Evolutionary conservation across 2,888 invertebrate species (phyloP).

Genomic region (Selenia dentaria): DNA sequence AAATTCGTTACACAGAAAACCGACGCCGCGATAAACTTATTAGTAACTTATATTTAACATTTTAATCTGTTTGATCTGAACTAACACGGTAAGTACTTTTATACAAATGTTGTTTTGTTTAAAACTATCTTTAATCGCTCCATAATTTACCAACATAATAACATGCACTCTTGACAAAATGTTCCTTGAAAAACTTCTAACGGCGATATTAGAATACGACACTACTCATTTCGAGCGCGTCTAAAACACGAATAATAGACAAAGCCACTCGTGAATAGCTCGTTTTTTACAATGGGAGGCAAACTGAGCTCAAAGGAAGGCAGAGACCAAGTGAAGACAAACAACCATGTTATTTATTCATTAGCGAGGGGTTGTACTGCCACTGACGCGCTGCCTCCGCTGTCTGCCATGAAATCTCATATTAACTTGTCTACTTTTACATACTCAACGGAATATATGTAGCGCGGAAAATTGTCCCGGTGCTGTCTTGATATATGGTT

Average conservation of each 20-base stretch:
- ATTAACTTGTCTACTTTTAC: slow-evolving; percentile 67
- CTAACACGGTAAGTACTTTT: too few relatives aligned
- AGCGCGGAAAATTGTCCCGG: slow-evolving; percentile 60
- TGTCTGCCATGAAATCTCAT: slow-evolving; percentile 63
- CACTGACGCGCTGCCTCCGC: slow-evolving; percentile 47
- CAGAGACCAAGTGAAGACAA: slow-evolving; percentile 42
- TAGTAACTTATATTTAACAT: too few relatives aligned
- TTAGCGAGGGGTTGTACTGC: slow-evolving; percentile 47
- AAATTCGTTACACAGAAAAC: too few relatives aligned
- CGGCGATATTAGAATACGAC: too few relatives aligned
- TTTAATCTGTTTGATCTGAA: too few relatives aligned
- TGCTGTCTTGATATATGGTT: slow-evolving; percentile 51
- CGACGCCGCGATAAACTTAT: too few relatives aligned
- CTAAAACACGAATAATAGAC: slow-evolving; percentile 1
- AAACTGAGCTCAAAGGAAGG: slow-evolving; percentile 38
- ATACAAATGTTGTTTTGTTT: too few relatives aligned
- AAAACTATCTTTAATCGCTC: too few relatives aligned
- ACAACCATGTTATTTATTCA: slow-evolving; percentile 57
- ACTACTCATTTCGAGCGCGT: not conserved
- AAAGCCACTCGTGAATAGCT: not conserved
- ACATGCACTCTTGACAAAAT: too few relatives aligned
- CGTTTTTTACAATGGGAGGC: slow-evolving; percentile 28
- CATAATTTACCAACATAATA: too few relatives aligned
- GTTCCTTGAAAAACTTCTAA: too few relatives aligned
- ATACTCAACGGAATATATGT: slow-evolving; percentile 62